These are phyloP conservation scores for Meteorus cinctellus DNA, from an alignment of 2,888 invertebrate species.

Conservation along the genomic window DNA sequence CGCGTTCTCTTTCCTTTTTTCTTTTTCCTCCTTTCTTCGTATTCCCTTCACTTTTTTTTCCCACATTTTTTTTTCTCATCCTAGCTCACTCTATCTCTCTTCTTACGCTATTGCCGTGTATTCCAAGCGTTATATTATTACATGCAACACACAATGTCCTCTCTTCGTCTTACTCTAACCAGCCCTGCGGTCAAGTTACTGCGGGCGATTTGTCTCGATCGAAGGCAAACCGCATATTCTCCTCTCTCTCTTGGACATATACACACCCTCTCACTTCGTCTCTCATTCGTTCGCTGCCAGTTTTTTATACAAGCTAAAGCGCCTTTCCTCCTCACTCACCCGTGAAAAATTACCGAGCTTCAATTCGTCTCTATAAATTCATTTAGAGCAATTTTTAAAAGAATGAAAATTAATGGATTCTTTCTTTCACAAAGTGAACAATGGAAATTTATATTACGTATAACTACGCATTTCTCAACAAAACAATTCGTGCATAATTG, in stretches of 20 bases:
- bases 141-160: conserved; percentile 23
- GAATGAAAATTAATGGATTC: conserved; percentile 27
- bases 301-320: conserved; percentile 5
- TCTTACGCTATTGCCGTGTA: conserved; percentile 26
- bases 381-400: conserved; percentile 32
- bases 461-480: too few species aligned
- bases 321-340: conserved; percentile 8
- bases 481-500: too few species aligned
- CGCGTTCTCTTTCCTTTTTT: conserved; percentile 22
- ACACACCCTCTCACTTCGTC: not conserved
- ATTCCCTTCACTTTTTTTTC: conserved; percentile 40
- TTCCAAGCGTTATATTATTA: conserved; percentile 41
- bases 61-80: conserved; percentile 27
- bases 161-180: conserved; percentile 8
- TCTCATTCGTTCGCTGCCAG: not conserved
- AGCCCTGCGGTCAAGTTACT: conserved; percentile 52
- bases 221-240: conserved; percentile 32
- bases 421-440: not conserved
- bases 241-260: not conserved
- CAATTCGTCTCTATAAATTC: conserved; percentile 43
- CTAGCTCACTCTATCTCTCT: conserved; percentile 30
- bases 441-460: not conserved
- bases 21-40: conserved; percentile 28
- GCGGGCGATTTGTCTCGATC: conserved; percentile 58
- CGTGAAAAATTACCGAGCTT: conserved; percentile 35